A percentile compares a stretch with the other conserved stretches of the same genome.
These are phyloP conservation scores for Aphodius granarius DNA, from an alignment of 2,888 invertebrate species.

Conservation along the genomic window DNA sequence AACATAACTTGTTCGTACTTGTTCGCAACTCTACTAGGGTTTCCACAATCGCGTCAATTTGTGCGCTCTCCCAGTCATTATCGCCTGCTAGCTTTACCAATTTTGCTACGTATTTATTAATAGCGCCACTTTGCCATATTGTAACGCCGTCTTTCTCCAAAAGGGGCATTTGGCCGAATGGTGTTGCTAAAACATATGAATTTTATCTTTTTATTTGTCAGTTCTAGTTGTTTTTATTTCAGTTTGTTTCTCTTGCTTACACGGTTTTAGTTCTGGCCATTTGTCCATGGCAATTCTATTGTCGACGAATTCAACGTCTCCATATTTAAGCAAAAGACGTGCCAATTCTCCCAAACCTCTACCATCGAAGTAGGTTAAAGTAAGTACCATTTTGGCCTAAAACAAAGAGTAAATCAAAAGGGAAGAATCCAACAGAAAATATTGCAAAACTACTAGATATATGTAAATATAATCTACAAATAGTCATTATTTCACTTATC, in stretches of 20 bases:
- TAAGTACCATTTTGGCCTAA: background rate
- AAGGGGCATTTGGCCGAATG: conserved; percentile 66
- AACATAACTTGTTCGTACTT: conserved; percentile 10
- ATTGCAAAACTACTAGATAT: background rate
- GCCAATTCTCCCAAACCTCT: conserved; percentile 37
- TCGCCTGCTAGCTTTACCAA: conserved; percentile 61
- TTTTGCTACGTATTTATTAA: conserved; percentile 64
- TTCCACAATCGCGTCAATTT: conserved; percentile 65
- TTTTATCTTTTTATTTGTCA: background rate
- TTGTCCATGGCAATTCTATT: conserved; percentile 11
- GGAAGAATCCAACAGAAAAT: background rate
- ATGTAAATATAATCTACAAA: too few relatives aligned
- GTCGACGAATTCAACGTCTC: conserved; percentile 21
- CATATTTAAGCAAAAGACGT: conserved; percentile 15
- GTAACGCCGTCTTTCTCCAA: conserved; percentile 65
- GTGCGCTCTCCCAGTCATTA: conserved; percentile 60
- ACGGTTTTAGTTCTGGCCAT: conserved; percentile 15
- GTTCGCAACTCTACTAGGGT: conserved; percentile 62
- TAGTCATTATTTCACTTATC: too few relatives aligned
- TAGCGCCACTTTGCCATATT: conserved; percentile 62
- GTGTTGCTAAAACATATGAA: conserved; percentile 54
- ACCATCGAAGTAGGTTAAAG: conserved; percentile 42
- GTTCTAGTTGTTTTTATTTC: background rate
- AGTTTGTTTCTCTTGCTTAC: too few relatives aligned
- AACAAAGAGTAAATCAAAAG: background rate